Evolutionary conservation across 2,888 invertebrate genomes (phyloP), one percentile per base, ranked within the genome.

Genomic region (Cataglyphis rosenhaueri): DNA sequence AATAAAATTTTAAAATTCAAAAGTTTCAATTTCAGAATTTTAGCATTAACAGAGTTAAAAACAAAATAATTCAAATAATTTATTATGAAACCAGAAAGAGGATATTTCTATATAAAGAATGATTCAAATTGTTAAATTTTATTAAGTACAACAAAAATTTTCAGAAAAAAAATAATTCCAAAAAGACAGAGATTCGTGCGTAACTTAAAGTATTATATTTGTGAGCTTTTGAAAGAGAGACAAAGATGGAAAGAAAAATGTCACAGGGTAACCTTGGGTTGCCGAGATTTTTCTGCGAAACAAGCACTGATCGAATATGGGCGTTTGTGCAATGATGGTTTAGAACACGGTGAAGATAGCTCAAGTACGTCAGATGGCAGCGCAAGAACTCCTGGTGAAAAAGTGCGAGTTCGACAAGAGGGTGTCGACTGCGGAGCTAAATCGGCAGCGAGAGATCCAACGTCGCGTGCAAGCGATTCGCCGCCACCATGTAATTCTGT

Each of bases 391-490:
- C 92, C 96, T 96, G 92, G 95, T 95, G 91, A 95, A 95, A 92
- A 95, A 95, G 92, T 92, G 95, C 86, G 95, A 95, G 91, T 92
- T 95, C 85, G 95, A 95, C 95, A 96, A 96, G 93, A 98, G 97
- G 95, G 96, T 98, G 93, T 97, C 96, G 91, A 96, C 97, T 88
- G 98, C 98, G 87, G 97, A 98, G 95, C 96, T 96, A 94, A 98
- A 98, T 94, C 96, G 98, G 90, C 97, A 97, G 94, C 97, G 97
- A 95, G 98, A 98, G 95, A 96, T 98, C 87, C 97, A 97, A 95
- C 97, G 97, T 95, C 97, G 97, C 95, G 96, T 98, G 94, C 98
- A 98, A 94, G 96, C 96, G 94, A 97, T 97, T 93, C 97, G 97
- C 95, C 97, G 97, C 95, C 97, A 97, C 96, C 98, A 98, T 96